Conservation (phyloP, 2,888 invertebrate species). For the Yponomeuta sedellus region DNA sequence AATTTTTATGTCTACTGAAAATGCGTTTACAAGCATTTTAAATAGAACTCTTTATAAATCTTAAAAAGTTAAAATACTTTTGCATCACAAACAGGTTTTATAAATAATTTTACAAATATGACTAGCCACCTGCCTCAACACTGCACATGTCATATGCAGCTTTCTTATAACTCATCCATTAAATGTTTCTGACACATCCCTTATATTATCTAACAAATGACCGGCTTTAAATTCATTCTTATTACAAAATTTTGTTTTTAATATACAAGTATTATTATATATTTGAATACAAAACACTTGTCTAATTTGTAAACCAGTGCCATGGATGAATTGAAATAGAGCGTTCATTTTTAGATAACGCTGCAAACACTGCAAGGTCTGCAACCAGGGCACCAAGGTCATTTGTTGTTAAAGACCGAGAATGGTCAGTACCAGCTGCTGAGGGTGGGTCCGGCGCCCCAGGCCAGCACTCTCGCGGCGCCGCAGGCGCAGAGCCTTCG, state of each 20-base stretch:
- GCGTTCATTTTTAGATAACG: constrained; percentile 84
- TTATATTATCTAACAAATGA: constrained; percentile 48
- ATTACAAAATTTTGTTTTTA: constrained; percentile 8
- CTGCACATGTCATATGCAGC: constrained; percentile 26
- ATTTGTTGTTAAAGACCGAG: constrained; percentile 95
- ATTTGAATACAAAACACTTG: constrained; percentile 1
- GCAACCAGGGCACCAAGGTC: constrained; percentile 91
- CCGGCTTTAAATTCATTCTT: constrained; percentile 36
- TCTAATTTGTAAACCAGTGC: background rate
- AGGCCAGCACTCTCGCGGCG: constrained; percentile 74
- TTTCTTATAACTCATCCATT: constrained; percentile 23
- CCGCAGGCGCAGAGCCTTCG: constrained; percentile 85
- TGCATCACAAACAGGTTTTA: no score
- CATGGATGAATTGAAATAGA: constrained; percentile 46
- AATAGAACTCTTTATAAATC: no score
- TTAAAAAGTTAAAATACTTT: no score
- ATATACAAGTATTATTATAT: background rate
- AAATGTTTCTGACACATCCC: constrained; percentile 24
- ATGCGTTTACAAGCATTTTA: no score
- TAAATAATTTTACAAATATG: background rate
- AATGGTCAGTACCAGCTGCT: constrained; percentile 96
- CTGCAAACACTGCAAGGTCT: constrained; percentile 91
- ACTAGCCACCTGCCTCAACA: background rate
- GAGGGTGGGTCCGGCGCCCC: constrained; percentile 89
- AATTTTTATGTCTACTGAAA: no score